Percentiles rank a stretch among this genome's conserved stretches.
Conservation (phyloP, 2,113 vertebrate species). For the Rhombomys opimus region DNA sequence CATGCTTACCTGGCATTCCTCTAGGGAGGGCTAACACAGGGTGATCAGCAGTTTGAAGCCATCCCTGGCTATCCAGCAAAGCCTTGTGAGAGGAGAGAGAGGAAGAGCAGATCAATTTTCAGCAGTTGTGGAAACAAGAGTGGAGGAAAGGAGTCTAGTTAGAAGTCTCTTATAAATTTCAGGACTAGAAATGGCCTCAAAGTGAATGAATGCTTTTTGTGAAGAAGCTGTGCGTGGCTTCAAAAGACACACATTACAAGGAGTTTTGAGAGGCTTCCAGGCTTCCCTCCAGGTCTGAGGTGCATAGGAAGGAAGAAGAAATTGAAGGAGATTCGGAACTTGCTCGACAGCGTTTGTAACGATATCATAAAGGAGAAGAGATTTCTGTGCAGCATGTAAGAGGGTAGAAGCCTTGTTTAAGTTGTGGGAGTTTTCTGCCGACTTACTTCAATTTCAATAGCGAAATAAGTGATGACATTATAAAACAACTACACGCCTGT, state of each 20-base stretch:
- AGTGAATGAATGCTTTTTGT: neutral
- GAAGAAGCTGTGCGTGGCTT: neutral
- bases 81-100: neutral
- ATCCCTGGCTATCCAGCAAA: neutral
- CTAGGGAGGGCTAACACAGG: too few species aligned
- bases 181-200: neutral
- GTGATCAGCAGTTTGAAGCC: neutral
- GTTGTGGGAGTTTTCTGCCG: neutral
- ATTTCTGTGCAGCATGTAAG: neutral
- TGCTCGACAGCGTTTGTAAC: neutral
- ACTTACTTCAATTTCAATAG: neutral
- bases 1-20: neutral
- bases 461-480: neutral
- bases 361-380: neutral
- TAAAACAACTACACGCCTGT: neutral
- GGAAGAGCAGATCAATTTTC: neutral
- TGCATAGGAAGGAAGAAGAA: neutral
- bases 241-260: neutral
- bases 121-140: neutral
- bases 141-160: neutral
- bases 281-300: neutral
- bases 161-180: neutral
- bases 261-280: neutral
- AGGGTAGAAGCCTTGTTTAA: neutral
- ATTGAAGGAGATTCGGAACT: slow-evolving; percentile 5